These are phyloP conservation scores for Oreochromis spilurus DNA, from an alignment of 2,113 vertebrate genomes.

Conservation along the genomic window DNA sequence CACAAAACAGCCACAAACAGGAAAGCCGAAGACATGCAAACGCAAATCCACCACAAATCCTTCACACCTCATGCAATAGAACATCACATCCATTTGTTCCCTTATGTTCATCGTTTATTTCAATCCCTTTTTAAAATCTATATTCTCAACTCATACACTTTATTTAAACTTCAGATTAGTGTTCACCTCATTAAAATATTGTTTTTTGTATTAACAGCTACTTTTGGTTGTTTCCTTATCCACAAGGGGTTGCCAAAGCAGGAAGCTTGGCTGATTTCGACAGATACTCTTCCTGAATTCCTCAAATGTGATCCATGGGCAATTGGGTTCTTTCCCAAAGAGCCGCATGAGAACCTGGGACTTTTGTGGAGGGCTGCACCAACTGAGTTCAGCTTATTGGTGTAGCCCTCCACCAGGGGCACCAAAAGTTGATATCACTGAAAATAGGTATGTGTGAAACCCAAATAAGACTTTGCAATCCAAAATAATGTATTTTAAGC, in stretches of 20 bases:
- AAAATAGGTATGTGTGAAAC: not conserved
- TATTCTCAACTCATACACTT: not conserved
- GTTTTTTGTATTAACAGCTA: not conserved
- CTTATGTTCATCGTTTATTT: not conserved
- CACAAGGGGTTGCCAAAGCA: not conserved
- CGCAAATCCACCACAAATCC: not conserved
- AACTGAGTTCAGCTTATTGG: not conserved
- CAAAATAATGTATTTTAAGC: not conserved
- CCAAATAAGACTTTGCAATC: not conserved
- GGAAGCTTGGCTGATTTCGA: not conserved
- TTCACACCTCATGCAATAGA: not conserved
- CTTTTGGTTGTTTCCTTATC: not conserved
- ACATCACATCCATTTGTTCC: not conserved
- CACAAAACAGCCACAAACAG: not conserved
- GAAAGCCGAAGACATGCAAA: not conserved
- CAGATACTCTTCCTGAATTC: not conserved
- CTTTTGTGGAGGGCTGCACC: not conserved
- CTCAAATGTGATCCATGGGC: not conserved
- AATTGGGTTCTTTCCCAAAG: not conserved
- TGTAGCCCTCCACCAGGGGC: not conserved
- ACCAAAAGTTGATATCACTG: not conserved
- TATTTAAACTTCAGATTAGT: not conserved
- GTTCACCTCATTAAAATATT: not conserved
- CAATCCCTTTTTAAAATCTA: not conserved
- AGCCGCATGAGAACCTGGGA: not conserved